These are phyloP conservation scores for Platypus cylindrus DNA, from an alignment of 2,888 invertebrate species.

Conservation along the genomic window DNA sequence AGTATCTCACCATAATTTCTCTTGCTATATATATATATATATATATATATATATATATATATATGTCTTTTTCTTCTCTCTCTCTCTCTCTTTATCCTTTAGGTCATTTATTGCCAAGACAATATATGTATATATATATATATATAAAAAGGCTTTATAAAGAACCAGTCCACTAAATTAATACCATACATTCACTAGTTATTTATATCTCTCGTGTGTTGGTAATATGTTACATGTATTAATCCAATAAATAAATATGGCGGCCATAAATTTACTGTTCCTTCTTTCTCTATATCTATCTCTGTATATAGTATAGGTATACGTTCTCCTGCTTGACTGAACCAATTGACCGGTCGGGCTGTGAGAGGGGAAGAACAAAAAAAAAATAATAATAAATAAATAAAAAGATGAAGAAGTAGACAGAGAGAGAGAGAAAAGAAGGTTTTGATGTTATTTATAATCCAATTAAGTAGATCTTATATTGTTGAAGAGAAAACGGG, in stretches of 20 bases:
- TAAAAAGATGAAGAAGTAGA: too few species aligned
- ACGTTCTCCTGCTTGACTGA: too few species aligned
- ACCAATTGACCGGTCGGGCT: too few species aligned
- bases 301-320: too few species aligned
- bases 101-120: slow-evolving; percentile 20
- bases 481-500: slow-evolving; percentile 25
- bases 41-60: too few species aligned
- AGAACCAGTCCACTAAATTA: slow-evolving; percentile 36
- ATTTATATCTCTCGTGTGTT: slow-evolving; percentile 38
- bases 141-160: slow-evolving; percentile 31
- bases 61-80: too few species aligned
- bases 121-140: slow-evolving; percentile 30
- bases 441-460: slow-evolving; percentile 34
- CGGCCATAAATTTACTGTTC: slow-evolving; percentile 35
- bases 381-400: too few species aligned
- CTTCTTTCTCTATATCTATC: slow-evolving; percentile 25
- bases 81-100: too few species aligned
- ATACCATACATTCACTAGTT: slow-evolving; percentile 36
- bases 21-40: too few species aligned
- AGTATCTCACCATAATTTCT: slow-evolving; percentile 15
- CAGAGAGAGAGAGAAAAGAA: slow-evolving; percentile 23
- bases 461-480: slow-evolving; percentile 34
- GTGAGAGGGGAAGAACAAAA: too few species aligned
- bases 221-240: slow-evolving; percentile 40
- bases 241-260: slow-evolving; percentile 40